These are phyloP conservation scores for Linepithema humile DNA, from an alignment of 1,140 invertebrate genomes.

Conservation along the genomic window DNA sequence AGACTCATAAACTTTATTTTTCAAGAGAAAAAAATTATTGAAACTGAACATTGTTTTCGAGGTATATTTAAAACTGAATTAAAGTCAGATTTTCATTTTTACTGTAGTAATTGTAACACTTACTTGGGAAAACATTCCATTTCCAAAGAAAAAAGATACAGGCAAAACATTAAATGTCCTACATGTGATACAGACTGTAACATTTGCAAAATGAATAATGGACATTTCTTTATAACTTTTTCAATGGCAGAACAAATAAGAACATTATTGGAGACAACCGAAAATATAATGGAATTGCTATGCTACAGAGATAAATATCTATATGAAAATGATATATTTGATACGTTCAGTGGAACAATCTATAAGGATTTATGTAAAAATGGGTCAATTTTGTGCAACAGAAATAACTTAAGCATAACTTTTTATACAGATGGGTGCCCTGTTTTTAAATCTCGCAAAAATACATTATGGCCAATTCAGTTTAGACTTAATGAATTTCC, in stretches of 20 bases:
- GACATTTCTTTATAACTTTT: constrained; percentile 3
- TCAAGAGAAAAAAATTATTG: neutral
- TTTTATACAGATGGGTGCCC: neutral
- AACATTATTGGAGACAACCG: neutral
- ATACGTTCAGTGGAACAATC: neutral
- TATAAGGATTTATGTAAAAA: neutral
- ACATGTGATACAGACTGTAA: neutral
- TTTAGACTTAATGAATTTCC: constrained; percentile 2
- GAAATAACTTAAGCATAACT: neutral
- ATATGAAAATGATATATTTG: neutral
- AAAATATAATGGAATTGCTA: neutral
- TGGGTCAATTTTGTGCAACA: neutral
- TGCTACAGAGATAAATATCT: neutral
- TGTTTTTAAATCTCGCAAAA: constrained; percentile 14
- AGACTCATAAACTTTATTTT: neutral
- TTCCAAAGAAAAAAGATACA: neutral
- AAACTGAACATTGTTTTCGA: neutral
- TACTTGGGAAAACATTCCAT: neutral
- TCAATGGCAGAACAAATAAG: neutral
- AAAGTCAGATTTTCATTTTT: neutral
- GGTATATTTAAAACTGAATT: neutral
- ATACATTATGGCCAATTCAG: neutral
- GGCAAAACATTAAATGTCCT: neutral
- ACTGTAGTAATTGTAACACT: neutral
- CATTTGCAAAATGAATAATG: neutral